A percentile compares a stretch with the other conserved stretches of the same genome.
Evolutionary conservation across 23 tunicate species (phyloP).

Genomic region (Ascidia mentula): DNA sequence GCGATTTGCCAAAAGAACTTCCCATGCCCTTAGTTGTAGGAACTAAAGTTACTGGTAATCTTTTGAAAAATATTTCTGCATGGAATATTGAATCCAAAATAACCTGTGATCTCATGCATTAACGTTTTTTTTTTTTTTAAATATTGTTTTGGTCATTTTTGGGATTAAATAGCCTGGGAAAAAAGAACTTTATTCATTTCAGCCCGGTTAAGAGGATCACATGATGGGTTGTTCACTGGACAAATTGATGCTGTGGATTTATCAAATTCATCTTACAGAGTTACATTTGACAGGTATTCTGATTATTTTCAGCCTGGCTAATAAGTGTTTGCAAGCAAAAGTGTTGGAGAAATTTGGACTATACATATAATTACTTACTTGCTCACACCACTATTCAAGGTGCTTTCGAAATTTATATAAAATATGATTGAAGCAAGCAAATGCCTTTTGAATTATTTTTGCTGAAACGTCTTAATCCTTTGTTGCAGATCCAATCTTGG

Average conservation of each 20-base stretch:
- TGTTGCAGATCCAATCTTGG: constrained; percentile 69
- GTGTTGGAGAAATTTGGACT: too few relatives aligned
- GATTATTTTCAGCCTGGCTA: too few relatives aligned
- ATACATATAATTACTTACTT: too few relatives aligned
- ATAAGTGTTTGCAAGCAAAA: too few relatives aligned
- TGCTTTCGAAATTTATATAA: too few relatives aligned
- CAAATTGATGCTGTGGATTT: constrained; percentile 88
- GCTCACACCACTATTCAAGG: too few relatives aligned
- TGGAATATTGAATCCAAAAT: not conserved
- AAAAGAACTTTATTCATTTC: not conserved
- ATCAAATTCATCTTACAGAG: constrained; percentile 68
- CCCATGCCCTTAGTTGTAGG: constrained; percentile 87
- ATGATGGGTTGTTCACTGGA: constrained; percentile 90
- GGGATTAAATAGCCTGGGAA: not conserved
- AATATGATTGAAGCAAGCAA: too few relatives aligned
- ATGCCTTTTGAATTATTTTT: too few relatives aligned
- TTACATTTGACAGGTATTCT: constrained; percentile 75
- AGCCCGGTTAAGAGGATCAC: constrained; percentile 61
- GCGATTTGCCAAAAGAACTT: constrained; percentile 67
- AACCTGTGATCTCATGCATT: too few relatives aligned
- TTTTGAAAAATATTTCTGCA: not conserved
- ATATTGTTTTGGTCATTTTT: not conserved
- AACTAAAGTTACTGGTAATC: constrained; percentile 68
- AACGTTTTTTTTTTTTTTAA: not conserved
- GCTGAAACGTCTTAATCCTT: too few relatives aligned